phyloP scores from a whole-genome alignment of 2,888 invertebrate genomes.

The Chirona hameri region DNA sequence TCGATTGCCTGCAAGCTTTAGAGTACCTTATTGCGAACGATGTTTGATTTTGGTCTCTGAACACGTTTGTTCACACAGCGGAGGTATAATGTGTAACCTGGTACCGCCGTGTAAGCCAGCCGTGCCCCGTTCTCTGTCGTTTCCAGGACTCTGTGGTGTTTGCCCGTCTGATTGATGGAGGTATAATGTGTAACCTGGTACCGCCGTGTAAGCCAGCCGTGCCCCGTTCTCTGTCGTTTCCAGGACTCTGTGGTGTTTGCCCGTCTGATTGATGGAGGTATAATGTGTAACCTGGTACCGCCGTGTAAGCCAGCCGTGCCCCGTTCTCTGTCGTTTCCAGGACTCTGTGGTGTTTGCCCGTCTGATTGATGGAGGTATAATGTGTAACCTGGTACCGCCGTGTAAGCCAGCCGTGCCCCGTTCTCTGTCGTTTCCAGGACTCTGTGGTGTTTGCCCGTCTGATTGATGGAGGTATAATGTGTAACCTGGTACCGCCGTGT shows the following conservation, averaged over 20 bases:
- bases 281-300: constrained; percentile 44
- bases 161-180: constrained; percentile 52
- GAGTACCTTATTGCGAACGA: too few relatives aligned
- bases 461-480: constrained; percentile 56
- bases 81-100: too few relatives aligned
- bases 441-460: constrained; percentile 53
- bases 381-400: too few relatives aligned
- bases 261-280: constrained; percentile 52
- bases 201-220: too few relatives aligned
- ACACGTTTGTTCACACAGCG: too few relatives aligned
- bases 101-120: too few relatives aligned
- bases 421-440: constrained; percentile 47
- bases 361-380: constrained; percentile 55
- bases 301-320: too few relatives aligned
- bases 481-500: too few relatives aligned
- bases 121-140: not conserved
- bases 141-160: constrained; percentile 54
- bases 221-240: constrained; percentile 36
- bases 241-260: constrained; percentile 55
- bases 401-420: too few relatives aligned
- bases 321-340: constrained; percentile 44
- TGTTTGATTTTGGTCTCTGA: too few relatives aligned
- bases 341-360: constrained; percentile 54
- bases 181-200: constrained; percentile 48
- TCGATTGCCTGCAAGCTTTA: too few relatives aligned